phyloP scores from a whole-genome alignment of 2,113 vertebrate genomes.

The Theristicus caerulescens region DNA sequence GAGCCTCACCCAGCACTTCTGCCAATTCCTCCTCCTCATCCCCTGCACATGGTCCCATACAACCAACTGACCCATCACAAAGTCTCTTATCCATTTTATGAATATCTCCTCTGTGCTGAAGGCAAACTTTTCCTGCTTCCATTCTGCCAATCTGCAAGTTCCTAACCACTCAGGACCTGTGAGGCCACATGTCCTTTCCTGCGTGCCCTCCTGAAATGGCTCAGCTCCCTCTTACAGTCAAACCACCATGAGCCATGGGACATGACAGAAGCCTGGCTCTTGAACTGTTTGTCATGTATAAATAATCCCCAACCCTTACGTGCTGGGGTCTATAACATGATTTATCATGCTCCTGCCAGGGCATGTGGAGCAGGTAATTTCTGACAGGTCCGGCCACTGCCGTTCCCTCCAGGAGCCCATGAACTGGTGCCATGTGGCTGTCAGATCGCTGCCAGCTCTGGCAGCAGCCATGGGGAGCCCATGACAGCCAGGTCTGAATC shows the following conservation, averaged over 20 bases:
- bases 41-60: background rate
- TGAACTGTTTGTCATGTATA: background rate
- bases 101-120: background rate
- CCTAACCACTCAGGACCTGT: background rate
- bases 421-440: background rate
- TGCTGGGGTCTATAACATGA: background rate
- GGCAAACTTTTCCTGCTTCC: background rate
- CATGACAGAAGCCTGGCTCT: background rate
- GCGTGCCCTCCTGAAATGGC: background rate
- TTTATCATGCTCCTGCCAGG: background rate
- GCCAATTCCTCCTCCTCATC: background rate
- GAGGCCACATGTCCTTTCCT: background rate
- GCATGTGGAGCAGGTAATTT: background rate
- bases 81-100: background rate
- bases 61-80: background rate
- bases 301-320: background rate
- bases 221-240: background rate
- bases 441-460: background rate
- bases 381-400: background rate
- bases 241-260: fast-evolving
- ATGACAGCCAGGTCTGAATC: background rate
- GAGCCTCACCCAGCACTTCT: background rate
- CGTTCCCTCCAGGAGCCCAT: background rate
- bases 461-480: background rate
- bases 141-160: background rate